A percentile compares a stretch with the other conserved stretches of the same genome.
phyloP scores from a whole-genome alignment of 2,113 vertebrate genomes.

The Guaruba guarouba region DNA sequence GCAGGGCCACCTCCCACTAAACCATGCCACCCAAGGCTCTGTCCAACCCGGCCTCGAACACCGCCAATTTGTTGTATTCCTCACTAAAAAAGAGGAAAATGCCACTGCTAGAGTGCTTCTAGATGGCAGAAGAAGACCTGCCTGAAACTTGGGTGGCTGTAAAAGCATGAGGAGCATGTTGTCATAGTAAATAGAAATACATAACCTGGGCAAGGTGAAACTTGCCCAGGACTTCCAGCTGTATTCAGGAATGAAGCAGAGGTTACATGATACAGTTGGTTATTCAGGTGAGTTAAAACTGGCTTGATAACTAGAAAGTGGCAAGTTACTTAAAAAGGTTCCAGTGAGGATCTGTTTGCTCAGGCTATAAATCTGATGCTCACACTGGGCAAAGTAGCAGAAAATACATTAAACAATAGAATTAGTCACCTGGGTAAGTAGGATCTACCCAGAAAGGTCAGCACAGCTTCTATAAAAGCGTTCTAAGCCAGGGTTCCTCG shows the following conservation, averaged over 20 bases:
- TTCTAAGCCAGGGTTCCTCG: neutral
- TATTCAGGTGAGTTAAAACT: neutral
- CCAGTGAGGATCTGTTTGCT: neutral
- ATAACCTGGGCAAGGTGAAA: neutral
- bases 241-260: neutral
- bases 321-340: neutral
- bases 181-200: neutral
- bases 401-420: neutral
- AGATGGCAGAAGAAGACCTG: neutral
- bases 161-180: neutral
- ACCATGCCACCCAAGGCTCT: too few species aligned
- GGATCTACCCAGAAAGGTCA: neutral
- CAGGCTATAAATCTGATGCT: neutral
- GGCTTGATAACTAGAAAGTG: neutral
- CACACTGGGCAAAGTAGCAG: neutral
- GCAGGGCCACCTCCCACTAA: too few species aligned
- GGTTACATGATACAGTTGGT: neutral
- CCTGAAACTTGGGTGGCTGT: neutral
- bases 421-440: neutral
- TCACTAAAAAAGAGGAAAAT: neutral
- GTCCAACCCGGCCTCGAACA: too few species aligned
- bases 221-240: neutral
- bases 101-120: neutral
- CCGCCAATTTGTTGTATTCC: neutral
- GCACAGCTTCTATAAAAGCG: neutral